Evolutionary conservation across 2,113 vertebrate genomes (phyloP), one percentile per base, ranked within the genome.

Genomic region (Willisornis vidua): DNA sequence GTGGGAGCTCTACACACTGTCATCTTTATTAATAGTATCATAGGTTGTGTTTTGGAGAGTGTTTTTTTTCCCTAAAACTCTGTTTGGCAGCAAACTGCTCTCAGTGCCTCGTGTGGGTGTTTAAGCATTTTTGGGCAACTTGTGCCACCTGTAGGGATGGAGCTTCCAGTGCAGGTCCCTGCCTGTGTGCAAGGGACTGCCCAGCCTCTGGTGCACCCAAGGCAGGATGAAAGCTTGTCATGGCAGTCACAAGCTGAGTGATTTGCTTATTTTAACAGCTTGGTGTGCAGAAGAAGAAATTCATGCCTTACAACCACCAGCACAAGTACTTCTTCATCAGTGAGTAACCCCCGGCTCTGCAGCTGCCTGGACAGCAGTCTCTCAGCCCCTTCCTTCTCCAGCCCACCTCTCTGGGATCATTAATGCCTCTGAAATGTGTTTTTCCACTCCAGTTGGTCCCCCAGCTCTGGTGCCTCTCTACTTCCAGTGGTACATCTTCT

Each of bases 291-390:
- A 99, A 99, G 97, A 98, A 98, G 91, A 99, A 98, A 85, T 98
- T 98, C 90, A 98, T 99, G 98, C 98, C 98, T 2, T 99, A 99
- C 71, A 98, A 99, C 81, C 97, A 99, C 93, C 98, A 99, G 94
- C 98, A 99, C 97, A 98, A 98, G 83, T 99, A 99, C 85, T 99
- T 98, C 97, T 97, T 97, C 83, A 94, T 99, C 93, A 97, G 98
- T 99, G 96, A 99, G 98, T 98, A 95, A 82, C 59, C 13, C n/a
- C 2, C 29, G 46, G 48, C 85, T 72, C 9, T 3, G 16, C 41
- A 24, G 39, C 75, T 48, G 28, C 41, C 1, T 11, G 66, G 54
- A 4, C 87, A 65, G 26, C n/a, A 7, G 31, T 51, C 37, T 1
- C 46, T 76, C 43, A 31, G 13, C 10, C 61, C 70, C 62, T 75